Conservation (phyloP, 2,113 vertebrate genomes). For the Austrofundulus limnaeus region DNA sequence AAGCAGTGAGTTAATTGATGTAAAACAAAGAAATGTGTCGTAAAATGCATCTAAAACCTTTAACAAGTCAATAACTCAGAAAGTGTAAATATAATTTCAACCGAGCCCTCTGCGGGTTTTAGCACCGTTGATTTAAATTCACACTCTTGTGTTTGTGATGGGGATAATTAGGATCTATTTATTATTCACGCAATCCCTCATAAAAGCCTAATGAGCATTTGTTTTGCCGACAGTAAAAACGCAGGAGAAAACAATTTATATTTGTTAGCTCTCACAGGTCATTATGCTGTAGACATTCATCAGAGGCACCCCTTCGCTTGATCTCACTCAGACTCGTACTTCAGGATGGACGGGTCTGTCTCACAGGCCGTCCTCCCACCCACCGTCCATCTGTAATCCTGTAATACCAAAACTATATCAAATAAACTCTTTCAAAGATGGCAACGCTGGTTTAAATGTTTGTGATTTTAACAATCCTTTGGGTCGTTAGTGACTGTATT, state of each 20-base stretch:
- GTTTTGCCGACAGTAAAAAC: constrained; percentile 80
- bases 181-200: constrained; percentile 78
- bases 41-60: constrained; percentile 37
- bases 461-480: no score
- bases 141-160: constrained; percentile 73
- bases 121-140: constrained; percentile 58
- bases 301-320: constrained; percentile 50
- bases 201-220: constrained; percentile 80
- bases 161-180: constrained; percentile 78
- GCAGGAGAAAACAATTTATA: constrained; percentile 76
- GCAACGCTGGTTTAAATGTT: no score
- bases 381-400: constrained; percentile 40
- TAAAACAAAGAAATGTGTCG: constrained; percentile 38
- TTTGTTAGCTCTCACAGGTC: constrained; percentile 75
- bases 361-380: constrained; percentile 24
- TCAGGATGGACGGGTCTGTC: constrained; percentile 32
- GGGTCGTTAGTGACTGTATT: no score
- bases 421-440: no score
- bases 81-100: constrained; percentile 31
- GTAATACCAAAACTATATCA: background rate
- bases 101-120: constrained; percentile 47
- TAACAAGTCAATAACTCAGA: constrained; percentile 56
- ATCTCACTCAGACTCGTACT: constrained; percentile 26
- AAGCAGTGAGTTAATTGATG: constrained; percentile 10
- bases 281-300: constrained; percentile 74